phyloP scores from a whole-genome alignment of 2,113 vertebrate species.

The Blennius ocellaris region DNA sequence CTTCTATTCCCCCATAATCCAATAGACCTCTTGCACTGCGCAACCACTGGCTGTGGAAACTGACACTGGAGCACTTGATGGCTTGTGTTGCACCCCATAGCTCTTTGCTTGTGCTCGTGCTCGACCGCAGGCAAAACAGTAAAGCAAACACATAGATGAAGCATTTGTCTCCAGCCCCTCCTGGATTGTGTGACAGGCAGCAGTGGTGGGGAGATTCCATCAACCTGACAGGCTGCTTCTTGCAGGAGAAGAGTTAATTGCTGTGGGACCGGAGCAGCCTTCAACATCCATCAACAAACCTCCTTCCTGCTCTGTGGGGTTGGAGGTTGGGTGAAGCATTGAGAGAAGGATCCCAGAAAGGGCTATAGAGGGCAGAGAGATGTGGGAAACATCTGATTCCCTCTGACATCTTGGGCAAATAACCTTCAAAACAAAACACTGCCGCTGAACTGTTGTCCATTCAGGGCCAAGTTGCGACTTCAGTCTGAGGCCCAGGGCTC shows the following conservation, averaged over 20 bases:
- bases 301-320: slow-evolving; percentile 69
- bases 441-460: slow-evolving; percentile 44
- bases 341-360: slow-evolving; percentile 59
- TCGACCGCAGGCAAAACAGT: slow-evolving; percentile 69
- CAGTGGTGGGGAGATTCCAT: slow-evolving; percentile 75
- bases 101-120: slow-evolving; percentile 28
- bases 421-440: slow-evolving; percentile 70
- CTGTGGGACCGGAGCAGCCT: slow-evolving; percentile 78
- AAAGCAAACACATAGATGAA: slow-evolving; percentile 76
- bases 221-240: slow-evolving; percentile 79
- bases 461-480: slow-evolving; percentile 17
- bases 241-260: slow-evolving; percentile 83
- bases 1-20: background rate
- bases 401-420: slow-evolving; percentile 73
- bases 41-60: slow-evolving; percentile 11
- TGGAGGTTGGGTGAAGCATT: slow-evolving; percentile 71
- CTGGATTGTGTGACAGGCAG: slow-evolving; percentile 72
- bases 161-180: slow-evolving; percentile 74
- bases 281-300: slow-evolving; percentile 81
- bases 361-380: slow-evolving; percentile 65
- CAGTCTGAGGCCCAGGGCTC: slow-evolving; percentile 7
- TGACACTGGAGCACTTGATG: slow-evolving; percentile 39
- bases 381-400: slow-evolving; percentile 73
- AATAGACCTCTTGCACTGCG: background rate
- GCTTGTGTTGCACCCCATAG: slow-evolving; percentile 33